Conservation (phyloP, 2,888 invertebrate species). For the Nemotelus pantherinus region DNA sequence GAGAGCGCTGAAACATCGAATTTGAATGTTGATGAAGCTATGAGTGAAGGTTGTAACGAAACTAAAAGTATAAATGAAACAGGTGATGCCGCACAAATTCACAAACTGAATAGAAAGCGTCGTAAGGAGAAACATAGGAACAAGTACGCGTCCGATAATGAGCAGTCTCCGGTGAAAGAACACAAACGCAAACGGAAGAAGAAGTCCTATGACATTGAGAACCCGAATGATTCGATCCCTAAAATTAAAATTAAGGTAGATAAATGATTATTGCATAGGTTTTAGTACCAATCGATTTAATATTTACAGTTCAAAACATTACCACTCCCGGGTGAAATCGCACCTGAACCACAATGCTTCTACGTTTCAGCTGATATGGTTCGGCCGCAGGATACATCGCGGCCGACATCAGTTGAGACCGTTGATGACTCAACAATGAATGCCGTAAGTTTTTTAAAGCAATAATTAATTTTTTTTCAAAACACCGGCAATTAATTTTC, state of each 20-base stretch:
- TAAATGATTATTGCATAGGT: constrained; percentile 47
- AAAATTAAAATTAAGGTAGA: constrained; percentile 82
- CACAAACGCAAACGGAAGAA: constrained; percentile 84
- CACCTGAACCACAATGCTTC: constrained; percentile 83
- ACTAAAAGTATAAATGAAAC: constrained; percentile 5
- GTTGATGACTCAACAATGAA: constrained; percentile 59
- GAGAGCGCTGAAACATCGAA: neutral
- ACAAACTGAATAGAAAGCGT: constrained; percentile 74
- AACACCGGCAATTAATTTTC: constrained; percentile 10
- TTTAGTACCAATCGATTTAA: neutral
- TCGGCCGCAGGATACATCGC: constrained; percentile 61
- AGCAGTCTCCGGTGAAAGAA: constrained; percentile 75
- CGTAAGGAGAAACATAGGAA: constrained; percentile 81
- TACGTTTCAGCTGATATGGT: constrained; percentile 74
- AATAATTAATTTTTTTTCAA: constrained; percentile 1
- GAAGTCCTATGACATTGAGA: constrained; percentile 75
- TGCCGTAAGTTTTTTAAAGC: constrained; percentile 43
- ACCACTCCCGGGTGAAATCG: constrained; percentile 69
- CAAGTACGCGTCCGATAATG: constrained; percentile 68
- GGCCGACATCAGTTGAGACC: constrained; percentile 63
- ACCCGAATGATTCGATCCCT: constrained; percentile 67
- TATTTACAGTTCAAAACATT: constrained; percentile 59
- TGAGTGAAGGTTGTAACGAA: constrained; percentile 6
- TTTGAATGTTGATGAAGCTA: neutral
- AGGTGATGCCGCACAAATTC: constrained; percentile 53